Conservation (phyloP, 1,140 invertebrate species). For the Lithobius niger region DNA sequence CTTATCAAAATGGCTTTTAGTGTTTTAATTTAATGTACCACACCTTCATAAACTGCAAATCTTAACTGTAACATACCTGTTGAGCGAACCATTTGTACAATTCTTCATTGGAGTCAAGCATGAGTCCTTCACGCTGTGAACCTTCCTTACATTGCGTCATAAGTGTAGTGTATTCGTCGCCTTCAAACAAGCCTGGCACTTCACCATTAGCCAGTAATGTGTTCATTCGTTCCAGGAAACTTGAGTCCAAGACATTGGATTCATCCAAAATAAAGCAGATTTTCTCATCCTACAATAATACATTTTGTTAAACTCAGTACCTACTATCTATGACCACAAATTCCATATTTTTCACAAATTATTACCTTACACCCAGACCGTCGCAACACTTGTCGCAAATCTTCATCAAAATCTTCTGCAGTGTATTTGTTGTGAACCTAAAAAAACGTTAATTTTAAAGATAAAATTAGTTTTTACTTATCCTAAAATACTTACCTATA, state of each 20-base stretch:
- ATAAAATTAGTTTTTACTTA: neutral
- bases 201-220: conserved; percentile 97
- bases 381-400: conserved; percentile 80
- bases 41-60: too few relatives aligned
- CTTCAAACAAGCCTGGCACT: conserved; percentile 65
- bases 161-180: conserved; percentile 94
- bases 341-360: too few relatives aligned
- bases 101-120: conserved; percentile 97
- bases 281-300: conserved; percentile 93
- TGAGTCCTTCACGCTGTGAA: conserved; percentile 90
- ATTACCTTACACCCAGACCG: conserved; percentile 80
- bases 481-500: too few relatives aligned
- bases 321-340: too few relatives aligned
- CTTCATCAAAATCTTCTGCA: conserved; percentile 97
- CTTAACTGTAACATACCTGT: too few relatives aligned
- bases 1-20: too few relatives aligned
- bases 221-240: conserved; percentile 98
- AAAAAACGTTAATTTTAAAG: conserved; percentile 2
- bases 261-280: conserved; percentile 99
- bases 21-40: too few relatives aligned
- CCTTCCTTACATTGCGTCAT: conserved; percentile 99
- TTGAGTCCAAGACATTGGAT: conserved; percentile 96
- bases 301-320: too few relatives aligned
- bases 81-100: conserved; percentile 98
- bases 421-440: conserved; percentile 98